phyloP scores from a whole-genome alignment of 2,113 vertebrate species.

The Lycocorax pyrrhopterus region DNA sequence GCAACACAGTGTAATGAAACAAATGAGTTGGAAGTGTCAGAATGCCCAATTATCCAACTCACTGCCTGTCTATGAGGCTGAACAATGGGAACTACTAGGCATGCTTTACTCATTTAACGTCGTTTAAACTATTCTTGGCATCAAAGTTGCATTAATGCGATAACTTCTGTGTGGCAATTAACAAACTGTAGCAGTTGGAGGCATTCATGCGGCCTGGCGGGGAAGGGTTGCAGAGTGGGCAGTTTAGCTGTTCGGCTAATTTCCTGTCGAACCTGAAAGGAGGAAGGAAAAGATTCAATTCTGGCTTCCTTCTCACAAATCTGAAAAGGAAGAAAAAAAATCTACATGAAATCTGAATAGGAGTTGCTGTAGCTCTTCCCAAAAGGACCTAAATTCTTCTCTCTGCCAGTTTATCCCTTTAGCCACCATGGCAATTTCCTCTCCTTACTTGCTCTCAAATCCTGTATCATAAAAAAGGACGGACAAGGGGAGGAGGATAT shows the following conservation, averaged over 20 bases:
- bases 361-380: not conserved
- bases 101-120: slow-evolving; percentile 72
- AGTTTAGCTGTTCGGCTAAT: not conserved
- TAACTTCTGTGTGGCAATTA: slow-evolving; percentile 72
- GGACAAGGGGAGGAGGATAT: not conserved
- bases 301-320: not conserved
- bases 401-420: not conserved
- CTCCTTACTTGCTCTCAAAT: not conserved
- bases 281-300: not conserved
- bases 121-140: slow-evolving; percentile 71
- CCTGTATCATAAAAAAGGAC: not conserved
- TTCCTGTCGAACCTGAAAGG: slow-evolving; percentile 6
- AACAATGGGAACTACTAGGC: slow-evolving; percentile 66
- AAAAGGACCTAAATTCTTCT: not conserved
- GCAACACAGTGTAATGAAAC: slow-evolving; percentile 61
- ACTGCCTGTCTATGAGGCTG: slow-evolving; percentile 62
- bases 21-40: slow-evolving; percentile 75
- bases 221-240: not conserved
- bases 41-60: slow-evolving; percentile 75
- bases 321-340: not conserved
- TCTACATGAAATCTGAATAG: not conserved
- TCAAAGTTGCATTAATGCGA: slow-evolving; percentile 63
- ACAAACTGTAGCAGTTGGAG: slow-evolving; percentile 61
- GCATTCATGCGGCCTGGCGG: not conserved
- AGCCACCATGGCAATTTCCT: not conserved